Base-by-base conservation (phyloP, 2,113 vertebrate species). In the Sinocyclocheilus anshuiensis region DNA sequence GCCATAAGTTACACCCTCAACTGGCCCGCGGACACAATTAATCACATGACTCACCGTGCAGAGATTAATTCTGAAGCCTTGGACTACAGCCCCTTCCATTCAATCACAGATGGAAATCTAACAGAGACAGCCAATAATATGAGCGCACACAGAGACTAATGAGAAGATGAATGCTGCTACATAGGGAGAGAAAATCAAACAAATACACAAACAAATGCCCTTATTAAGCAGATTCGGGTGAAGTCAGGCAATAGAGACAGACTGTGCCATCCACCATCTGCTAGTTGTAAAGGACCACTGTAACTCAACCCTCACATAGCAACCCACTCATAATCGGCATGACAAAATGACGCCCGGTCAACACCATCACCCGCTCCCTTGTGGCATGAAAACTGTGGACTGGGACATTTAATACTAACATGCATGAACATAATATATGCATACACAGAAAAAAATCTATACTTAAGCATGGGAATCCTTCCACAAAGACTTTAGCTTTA, bases 31-130 rank as follows among this genome's bases (percentile, higher is more conserved):
- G 91, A 92, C 92, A 91, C 88, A 77, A 93, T 94, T 94, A 94
- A 94, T 95, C 94, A 94, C 92, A 92, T 93, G 93, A 94, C 92
- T 72, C 90, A 90, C 89, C 86, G 90, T 90, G 86, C 88, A 89
- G 89, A 94, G 93, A 95, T 94, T 94, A 93, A 94, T 94, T 92
- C 93, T 88, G 90, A 89, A 93, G 93, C 92, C 93, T 94, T 94
- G 93, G 93, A 93, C 93, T 84, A 81, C 84, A 81, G 81, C 36
- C 86, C 61, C 36, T 39, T 59, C 36, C 48, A 42, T 29, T 75
- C 84, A 84, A 79, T 85, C 77, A 86, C 22, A 4, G 11, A 50
- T 33, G 59, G 9, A 50, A 84, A 89, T 63, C 29, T 78, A 84
- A 89, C 48, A 72, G 81, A 83, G 42, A 71, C 8, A 8, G 63